A percentile compares a stretch with the other conserved stretches of the same genome.
Evolutionary conservation across 2,888 invertebrate genomes (phyloP).

Genomic region (Bruchidius siliquastri): DNA sequence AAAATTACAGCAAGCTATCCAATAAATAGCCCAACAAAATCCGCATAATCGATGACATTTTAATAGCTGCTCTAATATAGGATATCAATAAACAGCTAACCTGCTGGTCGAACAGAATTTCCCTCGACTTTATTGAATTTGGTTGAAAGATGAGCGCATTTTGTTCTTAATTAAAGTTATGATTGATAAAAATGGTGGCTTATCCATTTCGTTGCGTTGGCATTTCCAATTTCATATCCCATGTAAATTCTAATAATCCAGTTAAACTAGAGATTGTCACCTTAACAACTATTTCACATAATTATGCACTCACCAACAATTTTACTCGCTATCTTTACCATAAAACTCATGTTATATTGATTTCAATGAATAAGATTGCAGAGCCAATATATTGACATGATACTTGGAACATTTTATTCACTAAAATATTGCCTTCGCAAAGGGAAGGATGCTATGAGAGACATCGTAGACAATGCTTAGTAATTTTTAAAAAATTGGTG

Average conservation of each 20-base stretch:
- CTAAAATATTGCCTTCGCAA: too few species aligned
- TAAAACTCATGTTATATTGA: too few species aligned
- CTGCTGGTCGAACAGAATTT: background rate
- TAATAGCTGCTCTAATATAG: background rate
- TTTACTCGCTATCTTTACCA: too few species aligned
- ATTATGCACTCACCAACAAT: too few species aligned
- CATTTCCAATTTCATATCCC: background rate
- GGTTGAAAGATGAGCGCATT: background rate
- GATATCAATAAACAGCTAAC: background rate
- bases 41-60: background rate
- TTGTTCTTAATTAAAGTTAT: background rate
- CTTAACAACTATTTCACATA: too few species aligned
- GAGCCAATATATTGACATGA: too few species aligned
- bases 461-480: too few species aligned
- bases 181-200: background rate
- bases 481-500: too few species aligned
- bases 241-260: background rate
- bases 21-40: background rate
- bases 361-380: too few species aligned
- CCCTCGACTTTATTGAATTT: background rate
- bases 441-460: too few species aligned
- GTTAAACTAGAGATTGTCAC: background rate
- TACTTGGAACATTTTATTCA: too few species aligned
- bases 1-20: background rate
- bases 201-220: background rate